phyloP scores from a whole-genome alignment of 2,888 invertebrate species.

The Bombylius major region DNA sequence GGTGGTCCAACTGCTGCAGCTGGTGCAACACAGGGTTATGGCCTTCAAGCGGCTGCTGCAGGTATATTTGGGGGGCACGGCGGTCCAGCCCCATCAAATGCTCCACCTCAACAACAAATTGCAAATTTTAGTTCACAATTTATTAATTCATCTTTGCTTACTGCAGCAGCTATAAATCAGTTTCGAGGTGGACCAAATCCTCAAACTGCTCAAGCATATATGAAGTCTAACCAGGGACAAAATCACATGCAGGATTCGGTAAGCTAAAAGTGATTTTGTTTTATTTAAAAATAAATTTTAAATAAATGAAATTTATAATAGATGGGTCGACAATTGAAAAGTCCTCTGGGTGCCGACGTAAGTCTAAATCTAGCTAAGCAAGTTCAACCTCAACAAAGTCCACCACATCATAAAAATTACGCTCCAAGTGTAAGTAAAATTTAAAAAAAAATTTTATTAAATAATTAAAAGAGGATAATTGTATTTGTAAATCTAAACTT shows the following conservation, averaged over 20 bases:
- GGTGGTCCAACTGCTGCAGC: slow-evolving; percentile 30
- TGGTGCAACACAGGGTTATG: slow-evolving; percentile 30
- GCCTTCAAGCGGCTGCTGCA: slow-evolving; percentile 29
- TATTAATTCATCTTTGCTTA: slow-evolving; percentile 49
- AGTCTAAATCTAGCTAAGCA: slow-evolving; percentile 35
- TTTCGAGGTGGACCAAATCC: slow-evolving; percentile 35
- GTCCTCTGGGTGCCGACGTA: slow-evolving; percentile 34
- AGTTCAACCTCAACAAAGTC: slow-evolving; percentile 36
- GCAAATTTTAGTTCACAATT: slow-evolving; percentile 43
- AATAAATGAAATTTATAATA: slow-evolving; percentile 11
- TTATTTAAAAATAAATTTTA: background rate
- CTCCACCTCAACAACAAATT: slow-evolving; percentile 33
- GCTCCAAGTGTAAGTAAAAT: slow-evolving; percentile 29
- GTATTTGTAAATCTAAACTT: background rate
- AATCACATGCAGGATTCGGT: slow-evolving; percentile 38
- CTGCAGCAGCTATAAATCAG: slow-evolving; percentile 40
- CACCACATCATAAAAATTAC: slow-evolving; percentile 37
- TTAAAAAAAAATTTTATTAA: background rate
- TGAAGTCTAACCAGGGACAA: slow-evolving; percentile 34
- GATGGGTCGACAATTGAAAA: slow-evolving; percentile 36
- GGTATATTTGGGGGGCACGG: slow-evolving; percentile 34
- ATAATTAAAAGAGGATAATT: background rate
- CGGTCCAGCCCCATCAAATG: slow-evolving; percentile 22
- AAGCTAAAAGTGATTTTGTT: slow-evolving; percentile 15
- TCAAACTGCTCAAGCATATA: slow-evolving; percentile 24